Conservation (phyloP, 2,888 invertebrate species). For the Teinopalpus imperialis region DNA sequence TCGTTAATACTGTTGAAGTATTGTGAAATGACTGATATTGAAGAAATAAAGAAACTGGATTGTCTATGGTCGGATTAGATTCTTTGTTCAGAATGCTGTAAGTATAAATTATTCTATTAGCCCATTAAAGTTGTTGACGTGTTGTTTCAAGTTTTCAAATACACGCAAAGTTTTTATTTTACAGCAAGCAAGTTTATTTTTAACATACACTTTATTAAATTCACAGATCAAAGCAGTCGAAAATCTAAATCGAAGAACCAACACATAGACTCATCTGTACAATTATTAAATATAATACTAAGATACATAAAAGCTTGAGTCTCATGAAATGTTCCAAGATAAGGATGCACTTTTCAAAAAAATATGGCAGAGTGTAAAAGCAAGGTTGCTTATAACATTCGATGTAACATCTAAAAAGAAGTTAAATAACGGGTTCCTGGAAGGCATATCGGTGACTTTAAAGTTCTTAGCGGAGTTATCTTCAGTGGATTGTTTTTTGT, state of each 20-base stretch:
- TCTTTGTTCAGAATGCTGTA: slow-evolving; percentile 64
- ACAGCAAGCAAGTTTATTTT: too few species aligned
- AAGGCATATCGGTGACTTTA: slow-evolving; percentile 52
- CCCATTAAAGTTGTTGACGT: too few species aligned
- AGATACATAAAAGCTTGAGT: slow-evolving; percentile 63
- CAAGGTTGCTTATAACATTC: slow-evolving; percentile 42
- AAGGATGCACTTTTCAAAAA: slow-evolving; percentile 55
- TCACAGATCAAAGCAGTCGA: slow-evolving; percentile 60
- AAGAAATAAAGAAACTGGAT: slow-evolving; percentile 60
- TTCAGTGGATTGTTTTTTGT: slow-evolving; percentile 55
- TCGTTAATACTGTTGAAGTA: slow-evolving; percentile 64
- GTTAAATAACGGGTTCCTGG: slow-evolving; percentile 40
- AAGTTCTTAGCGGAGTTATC: slow-evolving; percentile 62
- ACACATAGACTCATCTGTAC: slow-evolving; percentile 53
- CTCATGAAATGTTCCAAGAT: slow-evolving; percentile 53
- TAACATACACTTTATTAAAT: slow-evolving; percentile 56
- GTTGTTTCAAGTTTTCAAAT: too few species aligned
- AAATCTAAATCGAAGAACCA: slow-evolving; percentile 49
- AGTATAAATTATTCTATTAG: slow-evolving; percentile 45
- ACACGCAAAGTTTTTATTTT: too few species aligned
- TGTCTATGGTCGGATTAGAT: slow-evolving; percentile 62
- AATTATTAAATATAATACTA: slow-evolving; percentile 46
- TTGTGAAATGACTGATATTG: slow-evolving; percentile 58
- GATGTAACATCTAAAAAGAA: slow-evolving; percentile 36
- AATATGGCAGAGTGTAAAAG: slow-evolving; percentile 58